Conservation (phyloP, 2,797 vertebrate genomes). For the Anguilla marmorata region DNA sequence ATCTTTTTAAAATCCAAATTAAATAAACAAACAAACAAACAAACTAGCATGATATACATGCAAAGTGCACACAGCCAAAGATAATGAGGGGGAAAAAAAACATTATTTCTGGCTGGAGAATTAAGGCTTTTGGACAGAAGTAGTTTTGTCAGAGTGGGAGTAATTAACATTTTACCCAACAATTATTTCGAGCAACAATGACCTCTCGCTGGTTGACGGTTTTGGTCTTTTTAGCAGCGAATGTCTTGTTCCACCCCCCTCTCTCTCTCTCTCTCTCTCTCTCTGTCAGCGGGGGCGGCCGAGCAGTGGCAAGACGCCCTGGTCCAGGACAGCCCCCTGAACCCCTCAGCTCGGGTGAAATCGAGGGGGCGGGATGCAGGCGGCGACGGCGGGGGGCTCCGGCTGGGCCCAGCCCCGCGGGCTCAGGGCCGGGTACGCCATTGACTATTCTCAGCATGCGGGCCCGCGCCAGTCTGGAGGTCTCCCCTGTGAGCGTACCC, state of each 20-base stretch:
- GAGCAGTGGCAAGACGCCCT: conserved; percentile 29
- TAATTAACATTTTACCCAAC: neutral
- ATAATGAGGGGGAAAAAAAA: neutral
- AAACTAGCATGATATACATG: neutral
- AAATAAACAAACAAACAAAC: neutral
- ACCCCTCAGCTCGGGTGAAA: neutral
- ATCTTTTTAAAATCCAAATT: neutral
- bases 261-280: neutral
- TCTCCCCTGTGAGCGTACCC: conserved; percentile 38
- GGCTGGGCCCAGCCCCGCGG: conserved; percentile 40
- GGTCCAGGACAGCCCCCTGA: conserved; percentile 37
- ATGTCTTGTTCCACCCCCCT: neutral
- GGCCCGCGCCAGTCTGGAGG: conserved; percentile 43
- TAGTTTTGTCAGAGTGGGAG: neutral
- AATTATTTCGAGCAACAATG: neutral
- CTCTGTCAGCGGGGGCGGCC: neutral
- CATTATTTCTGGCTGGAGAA: neutral
- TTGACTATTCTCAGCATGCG: conserved; percentile 54
- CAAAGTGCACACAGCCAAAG: neutral
- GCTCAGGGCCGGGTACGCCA: conserved; percentile 43
- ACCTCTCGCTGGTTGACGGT: neutral
- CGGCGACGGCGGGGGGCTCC: neutral
- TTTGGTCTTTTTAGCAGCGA: neutral
- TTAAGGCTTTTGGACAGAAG: neutral
- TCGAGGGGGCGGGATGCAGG: conserved; percentile 19